Evolutionary conservation across 2,888 invertebrate species (phyloP), one percentile per base, ranked within the genome.

Genomic region (Tachystola acroxantha): DNA sequence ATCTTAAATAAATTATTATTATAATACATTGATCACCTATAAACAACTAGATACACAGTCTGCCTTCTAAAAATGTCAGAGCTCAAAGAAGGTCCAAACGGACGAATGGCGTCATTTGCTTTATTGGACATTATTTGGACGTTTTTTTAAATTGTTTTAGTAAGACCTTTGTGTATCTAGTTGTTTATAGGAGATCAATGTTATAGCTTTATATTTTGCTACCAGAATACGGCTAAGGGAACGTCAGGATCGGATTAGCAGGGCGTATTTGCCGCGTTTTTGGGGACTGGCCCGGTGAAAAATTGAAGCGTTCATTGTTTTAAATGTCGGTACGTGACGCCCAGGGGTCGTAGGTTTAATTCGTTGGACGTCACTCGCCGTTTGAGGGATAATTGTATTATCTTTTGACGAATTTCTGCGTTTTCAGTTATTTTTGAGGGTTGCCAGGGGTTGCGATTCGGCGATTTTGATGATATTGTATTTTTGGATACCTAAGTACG

Each of bases 251-350:
- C 25, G 78, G 80, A 81, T 84, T 81, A 82, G 70, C 64, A 55
- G 36, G 33, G 45, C 48, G 61, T 55, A 62, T 57, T 53, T 55
- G 53, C 39, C 36, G 39, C 46, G 53, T 48, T 59, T 56, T 53
- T 55, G 62, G 60, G 64, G 63, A 52, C 61, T 7, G 26, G 20
- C n/a, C 30, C 58, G 63, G 70, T 80, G 82, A 84, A 84, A 82
- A 82, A 84, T 85, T 82, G 79, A 77, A 75, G 61, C 68, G 64
- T 72, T 70, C 74, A 78, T 79, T 80, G 80, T 84, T 84, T 82
- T 79, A 74, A 84, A 82, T 79, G 76, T 74, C 64, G 65, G 64
- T 59, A 61, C 71, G 75, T 76, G 77, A 74, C 72, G 65, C 36
- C 47, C 39, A 35, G 34, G 40, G 53, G 54, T 46, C 53, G 47